Conservation (phyloP, 2,888 invertebrate species). For the Acanthosepion lycidas region DNA sequence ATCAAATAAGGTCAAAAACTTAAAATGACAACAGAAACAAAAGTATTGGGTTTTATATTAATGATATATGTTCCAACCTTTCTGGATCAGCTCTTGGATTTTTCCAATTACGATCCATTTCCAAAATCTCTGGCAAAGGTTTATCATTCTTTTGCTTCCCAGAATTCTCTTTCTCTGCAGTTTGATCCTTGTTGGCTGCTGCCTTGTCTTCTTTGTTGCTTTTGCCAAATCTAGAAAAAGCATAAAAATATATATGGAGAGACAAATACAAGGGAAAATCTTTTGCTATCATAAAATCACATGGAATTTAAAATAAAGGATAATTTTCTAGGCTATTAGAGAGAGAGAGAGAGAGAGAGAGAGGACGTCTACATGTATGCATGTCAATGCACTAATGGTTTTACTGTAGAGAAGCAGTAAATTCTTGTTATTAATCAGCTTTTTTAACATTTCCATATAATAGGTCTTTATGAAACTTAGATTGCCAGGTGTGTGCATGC, state of each 20-base stretch:
- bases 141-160: conserved; percentile 41
- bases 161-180: conserved; percentile 51
- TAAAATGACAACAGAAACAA: no score
- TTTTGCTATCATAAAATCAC: background rate
- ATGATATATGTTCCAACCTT: background rate
- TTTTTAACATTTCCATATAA: no score
- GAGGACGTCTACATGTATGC: no score
- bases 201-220: conserved; percentile 64
- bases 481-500: no score
- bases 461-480: no score
- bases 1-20: no score
- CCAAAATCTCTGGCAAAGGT: conserved; percentile 33
- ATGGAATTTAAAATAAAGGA: no score
- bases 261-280: conserved; percentile 38
- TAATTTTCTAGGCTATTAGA: no score
- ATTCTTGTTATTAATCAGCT: no score
- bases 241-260: background rate
- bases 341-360: no score
- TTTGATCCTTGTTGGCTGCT: conserved; percentile 49
- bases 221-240: conserved; percentile 64
- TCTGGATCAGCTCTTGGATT: conserved; percentile 8
- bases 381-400: no score
- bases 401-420: no score
- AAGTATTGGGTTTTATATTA: background rate
- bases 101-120: conserved; percentile 40